Evolutionary conservation across 2,888 invertebrate genomes (phyloP).

Genomic region (Melangyna quadrimaculata): DNA sequence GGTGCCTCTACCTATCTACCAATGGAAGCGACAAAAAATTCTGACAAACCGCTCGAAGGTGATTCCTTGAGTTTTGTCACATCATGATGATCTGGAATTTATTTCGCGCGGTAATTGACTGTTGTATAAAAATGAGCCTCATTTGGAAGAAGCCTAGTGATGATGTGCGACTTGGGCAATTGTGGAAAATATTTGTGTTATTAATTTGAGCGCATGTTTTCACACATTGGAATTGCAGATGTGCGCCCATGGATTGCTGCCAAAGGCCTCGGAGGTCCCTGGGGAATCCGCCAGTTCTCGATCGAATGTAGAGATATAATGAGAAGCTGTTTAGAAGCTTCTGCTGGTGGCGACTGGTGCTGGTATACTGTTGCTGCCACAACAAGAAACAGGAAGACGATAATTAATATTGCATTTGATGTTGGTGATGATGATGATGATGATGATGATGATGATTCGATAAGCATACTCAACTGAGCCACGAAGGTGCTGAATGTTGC

Average conservation of each 20-base stretch:
- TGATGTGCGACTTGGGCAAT: slow-evolving; percentile 36
- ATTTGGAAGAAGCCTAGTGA: not conserved
- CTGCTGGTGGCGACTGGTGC: not conserved
- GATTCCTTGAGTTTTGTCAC: slow-evolving; percentile 57
- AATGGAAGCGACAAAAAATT: not conserved
- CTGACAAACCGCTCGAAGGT: slow-evolving; percentile 31
- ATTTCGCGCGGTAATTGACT: slow-evolving; percentile 67
- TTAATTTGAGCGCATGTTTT: slow-evolving; percentile 72
- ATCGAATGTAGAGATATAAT: slow-evolving; percentile 13
- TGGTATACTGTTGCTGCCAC: not conserved
- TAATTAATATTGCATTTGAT: slow-evolving; percentile 63
- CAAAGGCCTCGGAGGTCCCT: slow-evolving; percentile 25
- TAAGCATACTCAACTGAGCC: slow-evolving; percentile 49
- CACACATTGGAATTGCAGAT: slow-evolving; percentile 67
- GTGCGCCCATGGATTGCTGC: slow-evolving; percentile 20
- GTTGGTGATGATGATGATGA: slow-evolving; percentile 49
- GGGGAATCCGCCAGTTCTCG: not conserved
- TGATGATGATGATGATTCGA: slow-evolving; percentile 49
- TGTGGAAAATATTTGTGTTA: slow-evolving; percentile 68
- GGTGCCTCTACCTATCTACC: not conserved
- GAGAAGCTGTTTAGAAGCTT: slow-evolving; percentile 31
- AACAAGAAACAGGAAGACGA: slow-evolving; percentile 57
- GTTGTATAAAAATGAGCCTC: slow-evolving; percentile 28
- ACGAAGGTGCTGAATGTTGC: slow-evolving; percentile 60
- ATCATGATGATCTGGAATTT: slow-evolving; percentile 63